Evolutionary conservation across 2,113 vertebrate species (phyloP).

Genomic region (Tetrax tetrax): DNA sequence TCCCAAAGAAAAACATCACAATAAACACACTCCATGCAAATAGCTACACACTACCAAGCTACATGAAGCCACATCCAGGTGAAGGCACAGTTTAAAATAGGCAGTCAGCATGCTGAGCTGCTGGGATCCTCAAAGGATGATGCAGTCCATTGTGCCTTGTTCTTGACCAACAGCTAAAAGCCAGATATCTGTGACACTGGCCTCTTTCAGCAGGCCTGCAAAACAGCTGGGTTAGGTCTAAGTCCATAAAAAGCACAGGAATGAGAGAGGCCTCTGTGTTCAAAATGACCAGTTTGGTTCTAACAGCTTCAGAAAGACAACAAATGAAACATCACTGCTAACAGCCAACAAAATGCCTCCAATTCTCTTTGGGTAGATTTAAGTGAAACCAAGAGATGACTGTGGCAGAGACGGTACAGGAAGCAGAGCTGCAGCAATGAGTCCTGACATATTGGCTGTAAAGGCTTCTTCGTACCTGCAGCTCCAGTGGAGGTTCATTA

Average conservation of each 20-base stretch:
- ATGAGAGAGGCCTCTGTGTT: neutral
- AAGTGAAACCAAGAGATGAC: neutral
- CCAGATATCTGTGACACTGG: neutral
- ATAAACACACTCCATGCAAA: neutral
- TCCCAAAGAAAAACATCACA: neutral
- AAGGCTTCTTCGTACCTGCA: slow-evolving; percentile 81
- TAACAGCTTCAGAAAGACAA: neutral
- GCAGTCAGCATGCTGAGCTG: neutral
- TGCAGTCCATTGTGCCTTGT: neutral
- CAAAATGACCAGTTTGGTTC: neutral
- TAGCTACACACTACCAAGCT: neutral
- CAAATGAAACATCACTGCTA: neutral
- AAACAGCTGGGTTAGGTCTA: neutral
- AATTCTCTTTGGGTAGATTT: neutral
- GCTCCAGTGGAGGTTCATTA: slow-evolving; percentile 87
- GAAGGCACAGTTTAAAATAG: neutral
- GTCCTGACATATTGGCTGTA: accelerated
- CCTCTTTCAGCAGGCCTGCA: neutral
- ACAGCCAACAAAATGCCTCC: neutral
- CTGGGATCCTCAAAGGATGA: neutral
- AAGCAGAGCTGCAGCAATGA: neutral
- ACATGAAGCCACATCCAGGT: neutral
- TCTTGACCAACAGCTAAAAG: neutral
- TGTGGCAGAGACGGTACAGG: neutral
- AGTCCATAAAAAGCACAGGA: neutral